phyloP scores from a whole-genome alignment of 2,797 vertebrate genomes.

The Chaunax sp. region DNA sequence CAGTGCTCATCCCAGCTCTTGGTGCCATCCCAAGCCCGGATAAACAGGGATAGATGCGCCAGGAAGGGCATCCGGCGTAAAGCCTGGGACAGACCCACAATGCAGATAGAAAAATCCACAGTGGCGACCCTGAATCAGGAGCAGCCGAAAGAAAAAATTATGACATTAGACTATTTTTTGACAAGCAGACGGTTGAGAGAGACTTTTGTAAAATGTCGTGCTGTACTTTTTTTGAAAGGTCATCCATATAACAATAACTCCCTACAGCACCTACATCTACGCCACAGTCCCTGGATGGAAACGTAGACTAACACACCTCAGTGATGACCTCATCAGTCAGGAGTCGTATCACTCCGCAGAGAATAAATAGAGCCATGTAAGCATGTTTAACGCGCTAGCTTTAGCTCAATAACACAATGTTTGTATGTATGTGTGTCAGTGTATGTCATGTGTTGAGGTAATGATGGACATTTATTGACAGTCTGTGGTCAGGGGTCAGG shows the following conservation, averaged over 20 bases:
- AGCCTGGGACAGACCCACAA: no score
- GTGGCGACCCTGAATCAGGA: no score
- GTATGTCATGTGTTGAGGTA: constrained; percentile 11
- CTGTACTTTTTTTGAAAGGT: constrained; percentile 27
- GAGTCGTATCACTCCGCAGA: constrained; percentile 44
- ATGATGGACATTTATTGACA: constrained; percentile 60
- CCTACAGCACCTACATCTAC: no score
- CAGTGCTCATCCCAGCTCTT: no score
- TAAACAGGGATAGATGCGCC: no score
- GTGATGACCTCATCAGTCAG: constrained; percentile 64
- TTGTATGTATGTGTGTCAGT: constrained; percentile 25
- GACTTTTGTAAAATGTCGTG: constrained; percentile 7
- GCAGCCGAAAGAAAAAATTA: no score
- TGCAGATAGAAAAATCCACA: no score
- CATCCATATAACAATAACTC: no score
- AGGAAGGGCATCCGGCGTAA: no score
- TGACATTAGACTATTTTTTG: no score
- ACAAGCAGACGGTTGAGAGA: no score
- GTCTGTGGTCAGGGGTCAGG: constrained; percentile 62
- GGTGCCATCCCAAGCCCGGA: no score
- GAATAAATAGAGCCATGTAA: constrained; percentile 44
- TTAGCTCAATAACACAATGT: constrained; percentile 41
- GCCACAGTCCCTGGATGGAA: neutral
- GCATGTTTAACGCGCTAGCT: constrained; percentile 60
- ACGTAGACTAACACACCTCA: constrained; percentile 40